Evolutionary conservation across 2,113 vertebrate species (phyloP).

Genomic region (Corynorhinus townsendii): DNA sequence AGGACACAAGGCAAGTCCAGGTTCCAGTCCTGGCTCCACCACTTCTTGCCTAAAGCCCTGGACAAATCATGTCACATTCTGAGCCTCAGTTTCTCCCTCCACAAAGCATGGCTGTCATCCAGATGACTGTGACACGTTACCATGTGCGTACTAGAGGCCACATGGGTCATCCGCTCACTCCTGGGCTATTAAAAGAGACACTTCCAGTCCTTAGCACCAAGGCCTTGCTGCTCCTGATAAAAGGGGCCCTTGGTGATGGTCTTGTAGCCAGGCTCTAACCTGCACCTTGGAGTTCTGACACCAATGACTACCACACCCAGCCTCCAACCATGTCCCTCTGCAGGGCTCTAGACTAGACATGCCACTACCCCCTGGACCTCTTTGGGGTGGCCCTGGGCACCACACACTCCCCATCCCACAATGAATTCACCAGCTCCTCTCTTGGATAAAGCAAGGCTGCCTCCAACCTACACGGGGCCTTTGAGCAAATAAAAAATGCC

Average conservation of each 20-base stretch:
- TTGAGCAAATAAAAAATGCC: not conserved
- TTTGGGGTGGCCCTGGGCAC: no score
- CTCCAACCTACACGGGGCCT: not conserved
- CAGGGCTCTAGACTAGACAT: not conserved
- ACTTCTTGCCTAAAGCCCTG: not conserved
- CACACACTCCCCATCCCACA: not conserved
- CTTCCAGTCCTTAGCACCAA: constrained; percentile 31
- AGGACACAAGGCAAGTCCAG: not conserved
- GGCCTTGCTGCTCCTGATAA: not conserved
- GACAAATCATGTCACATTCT: not conserved
- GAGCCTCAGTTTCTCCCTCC: not conserved
- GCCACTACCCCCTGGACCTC: not conserved
- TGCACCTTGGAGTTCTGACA: not conserved
- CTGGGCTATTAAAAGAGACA: not conserved
- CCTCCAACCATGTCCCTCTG: not conserved
- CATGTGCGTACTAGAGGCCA: not conserved
- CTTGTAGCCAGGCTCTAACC: not conserved
- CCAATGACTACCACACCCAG: not conserved
- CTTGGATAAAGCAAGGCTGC: not conserved
- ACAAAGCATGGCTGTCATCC: not conserved
- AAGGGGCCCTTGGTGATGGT: not conserved
- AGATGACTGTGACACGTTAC: not conserved
- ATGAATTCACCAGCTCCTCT: not conserved
- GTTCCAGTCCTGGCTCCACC: not conserved
- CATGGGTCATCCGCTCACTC: not conserved